Conservation (phyloP, 2,888 invertebrate species). For the Chloroclystis v-ata region DNA sequence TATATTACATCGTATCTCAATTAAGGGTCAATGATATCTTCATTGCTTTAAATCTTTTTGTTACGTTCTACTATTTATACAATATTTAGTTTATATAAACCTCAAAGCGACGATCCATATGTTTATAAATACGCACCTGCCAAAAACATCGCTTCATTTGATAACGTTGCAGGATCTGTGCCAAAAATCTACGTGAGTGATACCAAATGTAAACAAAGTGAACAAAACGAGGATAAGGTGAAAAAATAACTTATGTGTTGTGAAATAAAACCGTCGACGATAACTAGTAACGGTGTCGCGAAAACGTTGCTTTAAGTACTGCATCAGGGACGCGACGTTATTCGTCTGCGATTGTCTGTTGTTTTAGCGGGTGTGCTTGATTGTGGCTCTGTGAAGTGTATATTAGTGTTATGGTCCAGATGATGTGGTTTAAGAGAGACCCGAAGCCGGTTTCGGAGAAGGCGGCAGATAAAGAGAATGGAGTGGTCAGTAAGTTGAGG, state of each 20-base stretch:
- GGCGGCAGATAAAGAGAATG: conserved; percentile 48
- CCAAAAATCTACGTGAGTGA: conserved; percentile 17
- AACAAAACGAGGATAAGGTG: conserved; percentile 13
- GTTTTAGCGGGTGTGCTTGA: too few relatives aligned
- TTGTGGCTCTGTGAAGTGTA: not conserved
- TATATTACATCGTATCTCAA: too few relatives aligned
- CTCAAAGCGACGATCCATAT: conserved; percentile 33
- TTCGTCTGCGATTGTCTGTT: too few relatives aligned
- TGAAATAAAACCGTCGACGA: too few relatives aligned
- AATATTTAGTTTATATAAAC: conserved; percentile 20
- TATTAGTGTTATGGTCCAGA: conserved; percentile 35
- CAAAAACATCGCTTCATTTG: conserved; percentile 36
- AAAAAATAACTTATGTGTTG: not conserved
- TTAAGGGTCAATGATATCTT: too few relatives aligned
- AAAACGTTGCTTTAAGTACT: too few relatives aligned
- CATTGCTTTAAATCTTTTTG: too few relatives aligned
- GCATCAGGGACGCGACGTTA: too few relatives aligned
- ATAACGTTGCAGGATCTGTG: conserved; percentile 26
- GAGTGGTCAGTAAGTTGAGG: conserved; percentile 57
- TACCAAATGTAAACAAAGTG: conserved; percentile 15
- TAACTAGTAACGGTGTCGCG: too few relatives aligned
- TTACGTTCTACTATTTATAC: not conserved
- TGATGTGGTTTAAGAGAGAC: conserved; percentile 75
- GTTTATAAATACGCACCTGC: conserved; percentile 29
- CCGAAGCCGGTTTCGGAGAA: conserved; percentile 62